Conservation (phyloP, 2,797 vertebrate genomes). For the Brachymystax lenok region DNA sequence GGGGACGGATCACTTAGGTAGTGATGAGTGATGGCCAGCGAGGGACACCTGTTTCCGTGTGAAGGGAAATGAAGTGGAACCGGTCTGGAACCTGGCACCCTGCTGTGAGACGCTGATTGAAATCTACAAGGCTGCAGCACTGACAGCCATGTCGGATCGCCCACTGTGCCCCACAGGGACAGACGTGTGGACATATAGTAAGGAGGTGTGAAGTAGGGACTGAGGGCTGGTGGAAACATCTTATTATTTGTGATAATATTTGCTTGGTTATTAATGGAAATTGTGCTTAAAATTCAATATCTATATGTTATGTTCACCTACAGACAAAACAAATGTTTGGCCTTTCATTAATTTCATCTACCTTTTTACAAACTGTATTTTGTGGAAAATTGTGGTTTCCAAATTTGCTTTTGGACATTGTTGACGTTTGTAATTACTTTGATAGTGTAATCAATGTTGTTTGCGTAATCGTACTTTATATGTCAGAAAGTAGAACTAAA, state of each 20-base stretch:
- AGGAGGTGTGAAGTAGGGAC: slow-evolving; percentile 14
- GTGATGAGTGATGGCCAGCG: slow-evolving; percentile 59
- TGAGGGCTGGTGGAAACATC: not conserved
- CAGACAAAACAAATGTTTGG: not conserved
- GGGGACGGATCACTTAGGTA: slow-evolving; percentile 57
- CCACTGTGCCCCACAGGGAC: slow-evolving; percentile 45
- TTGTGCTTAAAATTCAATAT: not conserved
- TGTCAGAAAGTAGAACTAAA: not conserved
- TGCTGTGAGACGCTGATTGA: slow-evolving; percentile 70
- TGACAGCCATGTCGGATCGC: slow-evolving; percentile 61
- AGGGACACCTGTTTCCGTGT: slow-evolving; percentile 64
- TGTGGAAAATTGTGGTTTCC: not conserved
- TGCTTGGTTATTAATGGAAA: not conserved
- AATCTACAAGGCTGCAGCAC: slow-evolving; percentile 63
- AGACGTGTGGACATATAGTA: slow-evolving; percentile 33
- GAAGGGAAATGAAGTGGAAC: slow-evolving; percentile 63
- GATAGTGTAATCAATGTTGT: not conserved
- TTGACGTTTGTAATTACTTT: not conserved
- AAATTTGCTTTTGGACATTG: too few relatives aligned
- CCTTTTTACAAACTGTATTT: slow-evolving; percentile 1
- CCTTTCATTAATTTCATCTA: not conserved
- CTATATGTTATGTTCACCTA: not conserved
- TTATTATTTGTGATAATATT: not conserved
- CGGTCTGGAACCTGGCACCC: slow-evolving; percentile 64
- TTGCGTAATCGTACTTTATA: not conserved